A percentile compares a stretch with the other conserved stretches of the same genome.
Conservation (phyloP, 92 coral and sea anemone genomes). For the Parazoanthus darwini region DNA sequence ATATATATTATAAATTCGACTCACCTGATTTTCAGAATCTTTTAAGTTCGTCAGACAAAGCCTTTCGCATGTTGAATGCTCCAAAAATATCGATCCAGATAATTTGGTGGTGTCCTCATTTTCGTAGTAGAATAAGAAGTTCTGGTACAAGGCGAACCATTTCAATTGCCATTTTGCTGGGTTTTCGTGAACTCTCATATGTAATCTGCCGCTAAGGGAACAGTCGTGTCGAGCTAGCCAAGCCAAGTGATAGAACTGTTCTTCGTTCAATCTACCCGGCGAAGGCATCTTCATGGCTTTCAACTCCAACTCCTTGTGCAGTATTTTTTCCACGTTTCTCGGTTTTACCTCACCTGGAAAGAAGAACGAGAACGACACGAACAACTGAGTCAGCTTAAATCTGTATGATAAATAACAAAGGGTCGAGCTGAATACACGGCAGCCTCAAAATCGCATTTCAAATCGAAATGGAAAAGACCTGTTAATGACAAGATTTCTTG, state of each 20-base stretch:
- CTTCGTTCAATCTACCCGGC: conserved; percentile 71
- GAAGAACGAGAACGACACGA: neutral
- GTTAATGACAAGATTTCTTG: neutral
- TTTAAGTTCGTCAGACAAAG: conserved; percentile 83
- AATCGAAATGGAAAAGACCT: neutral
- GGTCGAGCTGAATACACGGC: too few species aligned
- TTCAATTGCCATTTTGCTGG: conserved; percentile 89
- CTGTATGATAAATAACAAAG: neutral
- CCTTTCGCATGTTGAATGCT: conserved; percentile 87
- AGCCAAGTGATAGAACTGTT: conserved; percentile 77
- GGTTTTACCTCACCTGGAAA: neutral
- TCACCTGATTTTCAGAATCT: conserved; percentile 87
- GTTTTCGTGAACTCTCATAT: conserved; percentile 68
- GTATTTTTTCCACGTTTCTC: neutral
- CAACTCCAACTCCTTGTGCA: neutral
- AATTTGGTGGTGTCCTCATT: conserved; percentile 81
- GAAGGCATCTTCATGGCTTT: conserved; percentile 70
- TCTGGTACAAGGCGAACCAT: conserved; percentile 89
- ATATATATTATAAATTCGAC: conserved; percentile 18
- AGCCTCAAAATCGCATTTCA: neutral
- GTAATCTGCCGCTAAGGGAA: conserved; percentile 71
- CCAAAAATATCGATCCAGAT: conserved; percentile 80
- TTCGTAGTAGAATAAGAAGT: conserved; percentile 89
- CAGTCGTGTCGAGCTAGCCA: conserved; percentile 75
- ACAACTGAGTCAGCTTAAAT: neutral